Percentiles rank a stretch among this genome's conserved stretches.
These are phyloP conservation scores for Salvelinus namaycush DNA, from an alignment of 2,113 vertebrate genomes.

Conservation along the genomic window DNA sequence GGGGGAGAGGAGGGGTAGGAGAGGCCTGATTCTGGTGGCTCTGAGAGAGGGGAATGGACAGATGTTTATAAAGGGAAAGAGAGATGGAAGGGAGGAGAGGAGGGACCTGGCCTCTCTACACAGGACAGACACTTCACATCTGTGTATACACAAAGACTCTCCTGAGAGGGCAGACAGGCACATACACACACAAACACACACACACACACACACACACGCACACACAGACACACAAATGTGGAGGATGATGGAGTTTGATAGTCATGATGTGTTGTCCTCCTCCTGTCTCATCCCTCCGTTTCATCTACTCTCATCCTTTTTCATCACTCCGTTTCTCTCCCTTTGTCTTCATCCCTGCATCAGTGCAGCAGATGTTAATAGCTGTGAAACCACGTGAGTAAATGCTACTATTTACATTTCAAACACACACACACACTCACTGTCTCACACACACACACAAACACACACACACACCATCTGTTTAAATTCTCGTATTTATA, in stretches of 20 bases:
- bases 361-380: constrained; percentile 40
- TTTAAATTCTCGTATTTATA: not conserved
- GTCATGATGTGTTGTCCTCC: not conserved
- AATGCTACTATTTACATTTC: constrained; percentile 36
- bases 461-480: constrained; percentile 13
- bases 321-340: not conserved
- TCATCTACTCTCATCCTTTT: too few species aligned
- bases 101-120: constrained; percentile 46
- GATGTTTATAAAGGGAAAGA: not conserved
- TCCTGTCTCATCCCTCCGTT: not conserved
- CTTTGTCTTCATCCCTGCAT: constrained; percentile 12
- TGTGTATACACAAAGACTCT: constrained; percentile 34
- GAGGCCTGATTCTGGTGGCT: not conserved
- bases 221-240: too few species aligned
- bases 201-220: constrained; percentile 20
- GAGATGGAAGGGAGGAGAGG: not conserved
- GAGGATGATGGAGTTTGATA: too few species aligned
- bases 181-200: constrained; percentile 24
- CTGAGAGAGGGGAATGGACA: constrained; percentile 8
- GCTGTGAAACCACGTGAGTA: constrained; percentile 40
- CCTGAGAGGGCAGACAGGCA: constrained; percentile 2
- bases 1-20: too few species aligned
- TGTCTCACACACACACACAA: constrained; percentile 9
- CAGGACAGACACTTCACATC: constrained; percentile 58
- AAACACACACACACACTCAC: constrained; percentile 28